These are phyloP conservation scores for Adrianichthys oophorus DNA, from an alignment of 2,797 vertebrate genomes.

Conservation along the genomic window DNA sequence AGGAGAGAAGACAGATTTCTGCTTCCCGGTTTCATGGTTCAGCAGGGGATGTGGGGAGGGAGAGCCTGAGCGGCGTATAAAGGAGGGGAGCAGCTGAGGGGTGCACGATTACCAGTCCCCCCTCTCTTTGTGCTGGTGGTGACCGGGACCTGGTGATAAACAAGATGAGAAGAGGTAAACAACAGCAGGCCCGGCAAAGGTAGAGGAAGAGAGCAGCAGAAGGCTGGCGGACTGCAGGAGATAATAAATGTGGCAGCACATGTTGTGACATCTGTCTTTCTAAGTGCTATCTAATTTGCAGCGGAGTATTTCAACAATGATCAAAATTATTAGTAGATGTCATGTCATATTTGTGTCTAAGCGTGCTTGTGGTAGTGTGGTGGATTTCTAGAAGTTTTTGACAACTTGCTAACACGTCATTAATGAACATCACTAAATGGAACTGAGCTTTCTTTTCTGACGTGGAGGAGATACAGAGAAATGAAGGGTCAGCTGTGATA, in stretches of 20 bases:
- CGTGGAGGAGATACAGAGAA: conserved; percentile 34
- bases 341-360: conserved; percentile 24
- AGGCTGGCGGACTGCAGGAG: conserved; percentile 69
- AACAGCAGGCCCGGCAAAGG: conserved; percentile 82
- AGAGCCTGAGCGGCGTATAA: conserved; percentile 5
- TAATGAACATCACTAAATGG: conserved; percentile 9
- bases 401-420: conserved; percentile 38
- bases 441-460: conserved; percentile 30
- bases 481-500: conserved; percentile 30
- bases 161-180: conserved; percentile 79
- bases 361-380: background rate
- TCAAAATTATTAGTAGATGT: conserved; percentile 73
- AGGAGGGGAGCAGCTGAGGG: conserved; percentile 5
- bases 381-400: conserved; percentile 49
- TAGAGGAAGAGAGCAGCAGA: conserved; percentile 69
- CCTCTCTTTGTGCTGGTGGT: conserved; percentile 42
- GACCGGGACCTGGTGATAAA: conserved; percentile 74
- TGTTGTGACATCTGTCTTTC: conserved; percentile 86
- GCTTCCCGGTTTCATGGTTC: background rate
- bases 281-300: conserved; percentile 84
- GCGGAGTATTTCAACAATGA: conserved; percentile 81
- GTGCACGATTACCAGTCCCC: conserved; percentile 33
- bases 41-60: conserved; percentile 1
- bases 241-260: conserved; percentile 79
- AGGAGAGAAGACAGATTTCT: no score